A percentile compares a stretch with the other conserved stretches of the same genome.
Evolutionary conservation across 2,113 vertebrate species (phyloP).

Genomic region (Maccullochella peelii): DNA sequence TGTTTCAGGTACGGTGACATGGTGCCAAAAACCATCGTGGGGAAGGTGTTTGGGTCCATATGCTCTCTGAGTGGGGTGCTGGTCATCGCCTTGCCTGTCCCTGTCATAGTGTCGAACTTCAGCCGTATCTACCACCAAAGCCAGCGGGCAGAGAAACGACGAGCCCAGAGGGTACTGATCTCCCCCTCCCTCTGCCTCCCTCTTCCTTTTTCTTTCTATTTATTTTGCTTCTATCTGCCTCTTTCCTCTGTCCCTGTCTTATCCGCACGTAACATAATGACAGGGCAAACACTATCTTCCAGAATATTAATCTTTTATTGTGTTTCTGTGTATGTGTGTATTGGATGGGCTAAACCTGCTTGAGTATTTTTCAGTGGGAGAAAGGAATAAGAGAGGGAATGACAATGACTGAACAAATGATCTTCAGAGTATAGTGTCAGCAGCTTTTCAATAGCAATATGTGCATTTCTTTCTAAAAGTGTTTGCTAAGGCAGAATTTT

Average conservation of each 20-base stretch:
- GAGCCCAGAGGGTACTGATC: constrained; percentile 93
- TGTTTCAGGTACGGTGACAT: constrained; percentile 96
- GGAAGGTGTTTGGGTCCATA: constrained; percentile 98
- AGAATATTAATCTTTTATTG: constrained; percentile 75
- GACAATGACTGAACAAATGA: constrained; percentile 74
- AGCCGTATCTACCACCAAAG: constrained; percentile 99
- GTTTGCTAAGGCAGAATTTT: constrained; percentile 71
- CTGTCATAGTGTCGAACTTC: constrained; percentile 99
- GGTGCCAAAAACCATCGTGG: constrained; percentile 99
- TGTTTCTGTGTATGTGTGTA: constrained; percentile 66
- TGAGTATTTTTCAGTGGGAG: constrained; percentile 64
- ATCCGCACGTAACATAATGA: constrained; percentile 70
- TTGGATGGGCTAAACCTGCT: constrained; percentile 61
- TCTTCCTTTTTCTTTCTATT: constrained; percentile 12
- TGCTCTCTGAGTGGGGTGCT: constrained; percentile 98
- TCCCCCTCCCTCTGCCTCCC: constrained; percentile 16
- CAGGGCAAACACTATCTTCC: constrained; percentile 71
- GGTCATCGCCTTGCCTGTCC: constrained; percentile 97
- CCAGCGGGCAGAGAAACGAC: constrained; percentile 96
- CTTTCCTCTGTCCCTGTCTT: constrained; percentile 62
- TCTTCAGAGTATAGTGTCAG: constrained; percentile 73
- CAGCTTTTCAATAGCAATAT: constrained; percentile 71
- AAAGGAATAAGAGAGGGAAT: constrained; percentile 50
- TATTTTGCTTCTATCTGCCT: constrained; percentile 62
- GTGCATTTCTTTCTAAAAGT: constrained; percentile 67